phyloP scores from a whole-genome alignment of 1,140 invertebrate species.

The Drosophila mayri region DNA sequence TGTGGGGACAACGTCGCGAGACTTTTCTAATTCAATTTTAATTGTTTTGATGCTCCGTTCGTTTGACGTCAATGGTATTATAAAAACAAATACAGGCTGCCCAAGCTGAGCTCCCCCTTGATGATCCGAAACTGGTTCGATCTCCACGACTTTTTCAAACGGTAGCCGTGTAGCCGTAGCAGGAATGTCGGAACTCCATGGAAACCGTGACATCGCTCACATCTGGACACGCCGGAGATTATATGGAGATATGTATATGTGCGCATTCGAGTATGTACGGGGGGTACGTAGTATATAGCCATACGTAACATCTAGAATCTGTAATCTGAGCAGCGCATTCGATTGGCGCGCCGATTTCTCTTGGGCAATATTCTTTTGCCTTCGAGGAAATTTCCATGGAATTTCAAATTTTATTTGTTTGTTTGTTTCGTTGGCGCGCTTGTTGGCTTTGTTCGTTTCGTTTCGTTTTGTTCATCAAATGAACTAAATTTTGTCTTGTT shows the following conservation, averaged over 20 bases:
- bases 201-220: slow-evolving; percentile 67
- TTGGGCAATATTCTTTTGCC: slow-evolving; percentile 46
- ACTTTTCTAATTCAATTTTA: slow-evolving; percentile 71
- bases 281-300: background rate
- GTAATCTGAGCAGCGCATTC: slow-evolving; percentile 32
- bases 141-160: slow-evolving; percentile 18
- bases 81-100: slow-evolving; percentile 71
- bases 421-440: slow-evolving; percentile 59
- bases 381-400: slow-evolving; percentile 76
- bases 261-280: background rate
- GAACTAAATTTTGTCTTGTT: slow-evolving; percentile 24
- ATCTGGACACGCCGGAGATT: slow-evolving; percentile 35
- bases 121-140: slow-evolving; percentile 66
- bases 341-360: slow-evolving; percentile 43
- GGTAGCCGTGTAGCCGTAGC: slow-evolving; percentile 18
- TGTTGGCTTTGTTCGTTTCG: slow-evolving; percentile 44
- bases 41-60: slow-evolving; percentile 72
- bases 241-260: slow-evolving; percentile 25
- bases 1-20: slow-evolving; percentile 54
- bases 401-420: slow-evolving; percentile 78
- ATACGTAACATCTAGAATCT: slow-evolving; percentile 19
- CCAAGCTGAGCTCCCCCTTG: background rate
- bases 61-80: slow-evolving; percentile 78
- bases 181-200: slow-evolving; percentile 44
- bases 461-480: slow-evolving; percentile 48